Base-by-base conservation (phyloP, 1,140 invertebrate species). In the Caenorhabditis elegans region DNA sequence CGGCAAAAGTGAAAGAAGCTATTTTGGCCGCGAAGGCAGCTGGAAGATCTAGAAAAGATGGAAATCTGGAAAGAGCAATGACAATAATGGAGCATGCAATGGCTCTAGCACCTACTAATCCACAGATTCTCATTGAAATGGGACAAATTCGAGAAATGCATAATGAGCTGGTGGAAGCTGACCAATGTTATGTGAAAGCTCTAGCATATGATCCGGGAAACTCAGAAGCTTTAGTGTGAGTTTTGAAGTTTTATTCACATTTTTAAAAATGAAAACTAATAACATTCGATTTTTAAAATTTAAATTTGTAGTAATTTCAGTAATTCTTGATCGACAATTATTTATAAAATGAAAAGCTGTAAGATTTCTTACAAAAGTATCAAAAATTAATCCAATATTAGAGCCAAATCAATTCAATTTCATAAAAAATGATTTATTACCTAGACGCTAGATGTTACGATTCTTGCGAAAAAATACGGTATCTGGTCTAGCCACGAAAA, bases 111-210 rank as follows among this genome's bases (percentile, higher is more conserved):
- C 96, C 97, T 0, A 93, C 94, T 84, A 95, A 98, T 91, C 94
- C 96, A 1, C 95, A 98, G 86, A 93, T 98, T 60, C 90, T 98
- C 13, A 95, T 95, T 86, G 93, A 94, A 85, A 98, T 96, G 90
- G 96, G 96, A 31, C 95, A 43, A 22, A 76, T 81, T 65, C 43
- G 39, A 39, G 78, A 79, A 31, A 53, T 60, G 36, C 39, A 97
- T 28, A 96, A 98, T 90, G 92, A 98, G 91, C 91, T 97, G 26
- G 92, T 97, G 1, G 92, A 93, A 89, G 97, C 97, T 4, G 95
- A 98, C 91, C 94, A 95, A 87, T 92, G 95, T 84, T 97, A 96
- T 90, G 92, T 92, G 10, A 91, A 93, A 90, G 96, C 96, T 8
- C 91, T 98, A 48, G 93, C 93, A 46, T 93, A 94, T 77, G 93